phyloP scores from a whole-genome alignment of 2,888 invertebrate genomes.

The Lithophane socia region DNA sequence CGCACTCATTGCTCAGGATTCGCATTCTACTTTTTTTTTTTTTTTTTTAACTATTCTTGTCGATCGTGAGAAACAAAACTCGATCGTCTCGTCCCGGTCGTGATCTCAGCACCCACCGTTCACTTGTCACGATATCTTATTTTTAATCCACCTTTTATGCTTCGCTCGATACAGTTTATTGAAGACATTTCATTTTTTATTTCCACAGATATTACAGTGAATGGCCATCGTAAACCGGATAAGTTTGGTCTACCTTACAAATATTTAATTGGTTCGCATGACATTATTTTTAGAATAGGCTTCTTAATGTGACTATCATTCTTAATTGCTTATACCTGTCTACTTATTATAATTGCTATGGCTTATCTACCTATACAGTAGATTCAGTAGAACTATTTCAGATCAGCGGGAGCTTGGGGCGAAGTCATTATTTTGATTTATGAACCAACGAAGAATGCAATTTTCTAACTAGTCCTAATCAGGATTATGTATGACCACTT shows the following conservation, averaged over 20 bases:
- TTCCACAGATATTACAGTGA: conserved; percentile 70
- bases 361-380: not conserved
- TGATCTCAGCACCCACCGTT: conserved; percentile 61
- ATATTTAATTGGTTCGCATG: conserved; percentile 64
- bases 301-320: conserved; percentile 35
- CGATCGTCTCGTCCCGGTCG: conserved; percentile 71
- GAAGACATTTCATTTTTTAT: conserved; percentile 71
- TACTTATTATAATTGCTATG: not conserved
- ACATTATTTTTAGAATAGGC: conserved; percentile 53
- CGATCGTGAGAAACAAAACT: conserved; percentile 86
- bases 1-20: conserved; percentile 78
- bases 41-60: conserved; percentile 76
- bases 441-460: not conserved
- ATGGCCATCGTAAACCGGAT: conserved; percentile 69
- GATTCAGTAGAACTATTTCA: conserved; percentile 13
- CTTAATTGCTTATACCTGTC: conserved; percentile 19
- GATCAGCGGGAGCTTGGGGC: not conserved
- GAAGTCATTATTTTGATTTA: not conserved
- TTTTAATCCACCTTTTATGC: conserved; percentile 74
- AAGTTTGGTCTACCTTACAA: conserved; percentile 60
- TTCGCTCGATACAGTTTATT: conserved; percentile 71
- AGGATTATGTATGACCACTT: not conserved
- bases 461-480: not conserved
- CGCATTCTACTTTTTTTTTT: conserved; percentile 81
- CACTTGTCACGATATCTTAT: conserved; percentile 72